These are phyloP conservation scores for Verasper variegatus DNA, from an alignment of 2,113 vertebrate genomes.

Conservation along the genomic window DNA sequence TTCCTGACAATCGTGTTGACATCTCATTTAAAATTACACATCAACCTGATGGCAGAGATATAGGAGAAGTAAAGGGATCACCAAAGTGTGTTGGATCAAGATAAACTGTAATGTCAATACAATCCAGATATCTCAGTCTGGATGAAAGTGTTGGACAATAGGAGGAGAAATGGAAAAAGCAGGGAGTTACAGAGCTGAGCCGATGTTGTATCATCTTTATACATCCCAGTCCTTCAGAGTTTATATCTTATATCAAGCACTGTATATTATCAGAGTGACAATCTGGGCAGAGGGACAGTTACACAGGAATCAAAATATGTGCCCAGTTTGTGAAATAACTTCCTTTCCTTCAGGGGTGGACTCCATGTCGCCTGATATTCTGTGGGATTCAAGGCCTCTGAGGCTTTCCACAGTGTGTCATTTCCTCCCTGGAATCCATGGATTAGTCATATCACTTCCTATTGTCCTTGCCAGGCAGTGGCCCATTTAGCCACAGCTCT, in stretches of 20 bases:
- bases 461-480: constrained; percentile 70
- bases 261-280: constrained; percentile 24
- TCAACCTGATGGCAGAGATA: not conserved
- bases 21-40: not conserved
- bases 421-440: constrained; percentile 75
- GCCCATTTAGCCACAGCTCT: constrained; percentile 47
- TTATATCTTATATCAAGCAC: constrained; percentile 34
- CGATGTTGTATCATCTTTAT: constrained; percentile 23
- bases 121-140: not conserved
- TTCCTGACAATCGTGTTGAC: not conserved
- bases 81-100: not conserved
- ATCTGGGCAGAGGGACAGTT: constrained; percentile 28
- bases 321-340: constrained; percentile 49
- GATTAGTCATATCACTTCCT: constrained; percentile 78
- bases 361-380: constrained; percentile 46
- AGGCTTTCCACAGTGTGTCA: constrained; percentile 76
- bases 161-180: not conserved
- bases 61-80: not conserved
- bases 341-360: constrained; percentile 52
- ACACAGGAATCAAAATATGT: constrained; percentile 35
- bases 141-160: not conserved
- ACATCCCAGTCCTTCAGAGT: constrained; percentile 33
- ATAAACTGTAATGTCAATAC: not conserved
- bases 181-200: not conserved
- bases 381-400: constrained; percentile 70